A percentile compares a stretch with the other conserved stretches of the same genome.
phyloP scores from a whole-genome alignment of 2,797 vertebrate genomes.

The Sebastolobus alascanus region DNA sequence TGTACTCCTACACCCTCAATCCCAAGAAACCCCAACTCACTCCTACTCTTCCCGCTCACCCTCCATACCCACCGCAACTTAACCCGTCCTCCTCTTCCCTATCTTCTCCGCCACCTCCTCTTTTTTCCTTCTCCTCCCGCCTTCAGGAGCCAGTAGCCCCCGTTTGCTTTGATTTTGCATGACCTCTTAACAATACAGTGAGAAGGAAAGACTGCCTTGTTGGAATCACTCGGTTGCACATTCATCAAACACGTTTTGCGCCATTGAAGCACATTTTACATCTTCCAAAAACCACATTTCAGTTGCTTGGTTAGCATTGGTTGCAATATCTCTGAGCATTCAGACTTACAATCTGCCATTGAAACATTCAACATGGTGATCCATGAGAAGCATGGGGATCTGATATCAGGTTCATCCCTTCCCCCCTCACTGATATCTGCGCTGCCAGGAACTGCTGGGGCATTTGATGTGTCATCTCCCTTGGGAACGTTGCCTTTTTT shows the following conservation, averaged over 20 bases:
- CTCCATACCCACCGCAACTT: constrained; percentile 44
- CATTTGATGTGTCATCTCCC: constrained; percentile 59
- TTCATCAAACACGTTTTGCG: constrained; percentile 43
- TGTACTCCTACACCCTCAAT: constrained; percentile 63
- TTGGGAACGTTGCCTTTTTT: constrained; percentile 45
- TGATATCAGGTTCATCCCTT: constrained; percentile 76
- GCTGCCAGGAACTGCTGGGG: constrained; percentile 55
- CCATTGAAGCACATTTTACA: constrained; percentile 38
- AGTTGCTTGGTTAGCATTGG: constrained; percentile 28
- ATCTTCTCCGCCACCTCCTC: constrained; percentile 13
- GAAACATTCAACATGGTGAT: constrained; percentile 78
- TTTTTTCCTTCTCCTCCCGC: constrained; percentile 53
- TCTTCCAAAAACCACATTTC: constrained; percentile 39
- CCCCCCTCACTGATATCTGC: constrained; percentile 74
- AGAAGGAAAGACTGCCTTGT: constrained; percentile 68
- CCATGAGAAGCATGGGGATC: constrained; percentile 74
- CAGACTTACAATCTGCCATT: constrained; percentile 65
- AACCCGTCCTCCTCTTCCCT: constrained; percentile 32
- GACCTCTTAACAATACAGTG: constrained; percentile 54
- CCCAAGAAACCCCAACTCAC: constrained; percentile 61
- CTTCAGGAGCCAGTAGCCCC: constrained; percentile 43
- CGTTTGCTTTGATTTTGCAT: constrained; percentile 73
- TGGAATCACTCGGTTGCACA: constrained; percentile 56
- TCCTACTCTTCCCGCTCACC: constrained; percentile 54
- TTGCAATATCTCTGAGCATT: constrained; percentile 39